These are phyloP conservation scores for Sarcophaga subvicina DNA, from an alignment of 2,888 invertebrate species.

Conservation along the genomic window DNA sequence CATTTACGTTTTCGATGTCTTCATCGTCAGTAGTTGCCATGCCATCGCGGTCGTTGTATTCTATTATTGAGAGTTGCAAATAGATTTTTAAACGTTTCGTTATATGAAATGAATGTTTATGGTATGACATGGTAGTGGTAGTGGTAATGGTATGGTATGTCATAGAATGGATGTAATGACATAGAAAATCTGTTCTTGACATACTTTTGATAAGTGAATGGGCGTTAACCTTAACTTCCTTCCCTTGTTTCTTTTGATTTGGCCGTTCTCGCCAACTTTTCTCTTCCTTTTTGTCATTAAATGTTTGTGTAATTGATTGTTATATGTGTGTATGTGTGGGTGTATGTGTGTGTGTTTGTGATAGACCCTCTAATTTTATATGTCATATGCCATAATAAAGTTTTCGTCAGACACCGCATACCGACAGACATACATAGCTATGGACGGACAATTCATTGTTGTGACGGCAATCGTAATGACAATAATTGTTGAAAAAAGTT, in stretches of 20 bases:
- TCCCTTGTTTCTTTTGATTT: conserved; percentile 6
- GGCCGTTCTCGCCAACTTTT: neutral
- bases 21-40: neutral
- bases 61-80: neutral
- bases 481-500: conserved; percentile 8
- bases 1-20: conserved; percentile 11
- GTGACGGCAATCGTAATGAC: conserved; percentile 57
- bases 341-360: neutral
- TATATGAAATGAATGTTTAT: conserved; percentile 31
- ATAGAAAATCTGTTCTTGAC: conserved; percentile 69
- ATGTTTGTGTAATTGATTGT: neutral
- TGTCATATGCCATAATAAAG: conserved; percentile 47
- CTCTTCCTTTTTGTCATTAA: conserved; percentile 18
- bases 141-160: conserved; percentile 29
- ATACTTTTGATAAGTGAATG: conserved; percentile 69
- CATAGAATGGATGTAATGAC: conserved; percentile 63
- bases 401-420: neutral
- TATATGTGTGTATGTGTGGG: neutral
- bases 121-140: conserved; percentile 18
- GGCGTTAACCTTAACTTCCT: conserved; percentile 62
- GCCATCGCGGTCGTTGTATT: neutral
- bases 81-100: conserved; percentile 40
- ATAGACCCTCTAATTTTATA: conserved; percentile 66
- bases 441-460: neutral
- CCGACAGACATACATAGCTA: neutral